phyloP scores from a whole-genome alignment of 2,888 invertebrate species.

The Choristoneura rosaceana region DNA sequence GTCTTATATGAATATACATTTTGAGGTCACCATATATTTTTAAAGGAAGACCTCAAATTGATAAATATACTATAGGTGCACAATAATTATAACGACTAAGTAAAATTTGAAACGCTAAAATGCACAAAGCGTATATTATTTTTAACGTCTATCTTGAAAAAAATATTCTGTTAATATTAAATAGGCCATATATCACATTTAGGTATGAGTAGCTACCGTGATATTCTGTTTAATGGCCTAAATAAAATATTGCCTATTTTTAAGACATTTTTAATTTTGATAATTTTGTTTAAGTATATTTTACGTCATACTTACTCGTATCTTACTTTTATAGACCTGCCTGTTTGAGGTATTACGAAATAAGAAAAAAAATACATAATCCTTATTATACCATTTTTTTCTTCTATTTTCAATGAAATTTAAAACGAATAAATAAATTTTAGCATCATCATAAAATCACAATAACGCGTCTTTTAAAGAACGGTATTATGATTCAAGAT shows the following conservation, averaged over 20 bases:
- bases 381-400: neutral
- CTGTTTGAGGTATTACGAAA: neutral
- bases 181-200: neutral
- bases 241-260: neutral
- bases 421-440: neutral
- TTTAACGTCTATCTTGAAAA: neutral
- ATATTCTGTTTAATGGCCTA: neutral
- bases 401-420: neutral
- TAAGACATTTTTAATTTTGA: too few relatives aligned
- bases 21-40: neutral
- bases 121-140: neutral
- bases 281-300: too few relatives aligned
- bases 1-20: neutral
- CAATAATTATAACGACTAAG: neutral
- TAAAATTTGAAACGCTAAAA: neutral
- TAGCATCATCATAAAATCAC: neutral
- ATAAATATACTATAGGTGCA: neutral
- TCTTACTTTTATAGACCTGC: too few relatives aligned
- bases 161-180: neutral
- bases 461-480: conserved; percentile 1
- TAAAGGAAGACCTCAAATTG: neutral
- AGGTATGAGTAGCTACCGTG: neutral
- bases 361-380: neutral
- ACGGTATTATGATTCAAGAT: too few relatives aligned
- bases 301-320: too few relatives aligned